Evolutionary conservation across 2,888 invertebrate genomes (phyloP).

Genomic region (Noctua janthe): DNA sequence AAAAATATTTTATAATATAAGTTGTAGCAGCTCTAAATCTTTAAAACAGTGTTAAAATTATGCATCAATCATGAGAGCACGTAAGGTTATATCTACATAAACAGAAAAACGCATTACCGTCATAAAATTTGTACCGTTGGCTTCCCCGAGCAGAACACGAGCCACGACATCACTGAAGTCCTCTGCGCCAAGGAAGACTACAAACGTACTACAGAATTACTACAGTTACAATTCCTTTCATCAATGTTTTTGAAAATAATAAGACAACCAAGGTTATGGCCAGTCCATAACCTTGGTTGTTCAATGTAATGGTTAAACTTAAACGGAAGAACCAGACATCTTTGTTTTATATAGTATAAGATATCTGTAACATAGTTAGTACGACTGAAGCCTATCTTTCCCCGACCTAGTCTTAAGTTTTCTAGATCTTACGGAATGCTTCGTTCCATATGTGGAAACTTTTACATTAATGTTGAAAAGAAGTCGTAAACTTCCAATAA

Average conservation of each 20-base stretch:
- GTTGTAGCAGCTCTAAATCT: neutral
- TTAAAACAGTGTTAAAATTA: neutral
- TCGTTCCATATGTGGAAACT: neutral
- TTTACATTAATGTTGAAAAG: neutral
- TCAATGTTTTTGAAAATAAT: conserved; percentile 32
- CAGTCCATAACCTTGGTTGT: no score
- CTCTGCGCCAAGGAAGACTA: neutral
- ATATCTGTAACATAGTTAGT: conserved; percentile 63
- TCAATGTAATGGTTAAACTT: conserved; percentile 69
- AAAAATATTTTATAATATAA: neutral
- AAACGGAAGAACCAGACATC: conserved; percentile 58
- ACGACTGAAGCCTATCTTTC: conserved; percentile 31
- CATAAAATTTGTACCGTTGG: conserved; percentile 40
- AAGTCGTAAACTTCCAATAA: conserved; percentile 7
- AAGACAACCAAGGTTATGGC: conserved; percentile 73
- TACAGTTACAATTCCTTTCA: conserved; percentile 5
- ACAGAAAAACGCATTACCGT: conserved; percentile 16
- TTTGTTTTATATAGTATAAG: conserved; percentile 5
- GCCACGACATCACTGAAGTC: neutral
- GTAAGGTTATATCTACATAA: neutral
- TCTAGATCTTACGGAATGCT: conserved; percentile 73
- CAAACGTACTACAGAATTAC: neutral
- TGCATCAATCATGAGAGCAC: conserved; percentile 16
- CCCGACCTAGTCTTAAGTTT: conserved; percentile 63
- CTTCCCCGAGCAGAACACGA: conserved; percentile 23